These are phyloP conservation scores for Troilus luridus DNA, from an alignment of 2,888 invertebrate genomes.

Conservation along the genomic window DNA sequence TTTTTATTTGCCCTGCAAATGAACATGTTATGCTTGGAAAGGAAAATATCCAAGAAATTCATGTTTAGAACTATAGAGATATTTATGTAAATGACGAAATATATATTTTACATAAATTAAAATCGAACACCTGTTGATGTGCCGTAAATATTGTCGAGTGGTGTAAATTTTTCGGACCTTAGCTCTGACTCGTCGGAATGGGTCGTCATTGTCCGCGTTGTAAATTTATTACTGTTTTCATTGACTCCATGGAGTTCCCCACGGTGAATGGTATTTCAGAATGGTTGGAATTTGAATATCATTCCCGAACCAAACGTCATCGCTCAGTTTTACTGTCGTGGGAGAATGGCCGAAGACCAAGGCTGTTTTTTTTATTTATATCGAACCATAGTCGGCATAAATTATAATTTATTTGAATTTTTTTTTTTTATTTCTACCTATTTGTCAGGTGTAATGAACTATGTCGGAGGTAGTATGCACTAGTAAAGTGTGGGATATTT, in stretches of 20 bases:
- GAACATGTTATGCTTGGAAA: neutral
- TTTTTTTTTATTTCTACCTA: neutral
- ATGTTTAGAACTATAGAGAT: neutral
- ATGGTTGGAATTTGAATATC: constrained; percentile 10
- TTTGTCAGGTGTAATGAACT: neutral
- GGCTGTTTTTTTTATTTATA: neutral
- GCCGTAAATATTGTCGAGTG: neutral
- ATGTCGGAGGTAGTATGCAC: neutral
- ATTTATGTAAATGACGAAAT: constrained; percentile 1
- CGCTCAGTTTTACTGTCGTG: neutral
- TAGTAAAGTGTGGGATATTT: neutral
- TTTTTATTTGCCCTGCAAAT: neutral
- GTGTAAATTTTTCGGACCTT: neutral
- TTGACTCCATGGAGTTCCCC: neutral
- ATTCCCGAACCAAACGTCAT: neutral
- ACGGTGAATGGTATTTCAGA: neutral
- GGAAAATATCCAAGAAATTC: neutral
- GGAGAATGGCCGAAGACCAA: neutral
- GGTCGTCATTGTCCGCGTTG: neutral
- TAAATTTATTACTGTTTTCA: neutral
- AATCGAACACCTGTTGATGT: neutral
- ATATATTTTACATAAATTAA: constrained; percentile 28
- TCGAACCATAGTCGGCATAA: neutral
- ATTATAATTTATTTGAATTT: neutral
- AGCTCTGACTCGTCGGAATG: neutral